These are phyloP conservation scores for Agapornis canus DNA, from an alignment of 2,797 vertebrate species.

Conservation along the genomic window DNA sequence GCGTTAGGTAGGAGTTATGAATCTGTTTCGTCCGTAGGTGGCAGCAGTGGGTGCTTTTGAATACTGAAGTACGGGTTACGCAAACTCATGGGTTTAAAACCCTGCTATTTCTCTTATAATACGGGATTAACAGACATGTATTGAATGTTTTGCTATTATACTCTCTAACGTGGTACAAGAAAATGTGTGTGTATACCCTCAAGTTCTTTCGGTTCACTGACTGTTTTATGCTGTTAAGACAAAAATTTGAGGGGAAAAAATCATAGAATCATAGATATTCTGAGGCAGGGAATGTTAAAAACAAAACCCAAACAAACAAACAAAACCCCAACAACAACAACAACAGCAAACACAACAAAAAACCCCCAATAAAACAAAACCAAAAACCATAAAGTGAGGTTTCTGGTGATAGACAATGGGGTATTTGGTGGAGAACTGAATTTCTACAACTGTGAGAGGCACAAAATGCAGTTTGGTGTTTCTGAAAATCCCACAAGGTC, in stretches of 20 bases:
- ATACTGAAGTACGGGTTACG: neutral
- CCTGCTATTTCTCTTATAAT: neutral
- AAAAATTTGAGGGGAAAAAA: neutral
- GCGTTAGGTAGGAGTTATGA: neutral
- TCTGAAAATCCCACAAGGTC: neutral
- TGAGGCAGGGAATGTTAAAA: neutral
- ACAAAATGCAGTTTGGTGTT: neutral
- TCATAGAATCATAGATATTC: neutral
- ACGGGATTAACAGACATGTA: neutral
- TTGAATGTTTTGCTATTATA: neutral
- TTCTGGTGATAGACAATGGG: neutral
- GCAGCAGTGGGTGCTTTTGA: slow-evolving; percentile 28
- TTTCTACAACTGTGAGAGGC: neutral
- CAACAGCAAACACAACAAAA: neutral
- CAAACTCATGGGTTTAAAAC: neutral
- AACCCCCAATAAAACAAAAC: neutral
- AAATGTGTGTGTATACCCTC: neutral
- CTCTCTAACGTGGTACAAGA: neutral
- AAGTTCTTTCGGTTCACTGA: neutral
- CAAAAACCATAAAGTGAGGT: neutral
- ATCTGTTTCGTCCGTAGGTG: slow-evolving; percentile 32
- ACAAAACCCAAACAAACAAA: neutral
- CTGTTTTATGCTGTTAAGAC: neutral
- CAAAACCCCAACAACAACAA: neutral
- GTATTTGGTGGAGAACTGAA: neutral